Percentiles rank a stretch among this genome's conserved stretches.
Evolutionary conservation across 2,113 vertebrate genomes (phyloP).

Genomic region (Cochlearius cochlearius): DNA sequence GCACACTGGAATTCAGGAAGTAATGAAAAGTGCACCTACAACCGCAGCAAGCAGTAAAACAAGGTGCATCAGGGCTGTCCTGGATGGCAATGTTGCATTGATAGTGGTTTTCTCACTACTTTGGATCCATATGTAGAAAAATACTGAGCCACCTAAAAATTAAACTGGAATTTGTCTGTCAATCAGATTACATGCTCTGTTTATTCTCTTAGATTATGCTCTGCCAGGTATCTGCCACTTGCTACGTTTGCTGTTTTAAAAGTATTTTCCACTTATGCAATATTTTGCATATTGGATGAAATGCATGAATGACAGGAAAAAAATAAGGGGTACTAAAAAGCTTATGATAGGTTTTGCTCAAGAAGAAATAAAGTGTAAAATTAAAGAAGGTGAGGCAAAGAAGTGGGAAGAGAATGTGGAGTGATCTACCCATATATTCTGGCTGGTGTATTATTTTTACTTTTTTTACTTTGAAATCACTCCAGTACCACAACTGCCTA

Average conservation of each 20-base stretch:
- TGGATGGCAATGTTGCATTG: neutral
- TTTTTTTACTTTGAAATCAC: neutral
- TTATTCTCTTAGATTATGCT: neutral
- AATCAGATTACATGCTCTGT: neutral
- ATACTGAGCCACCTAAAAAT: neutral
- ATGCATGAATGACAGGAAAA: neutral
- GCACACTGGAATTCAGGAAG: neutral
- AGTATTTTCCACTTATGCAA: neutral
- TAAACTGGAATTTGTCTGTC: neutral
- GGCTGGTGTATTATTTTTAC: neutral
- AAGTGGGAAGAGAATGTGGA: neutral
- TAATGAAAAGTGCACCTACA: neutral
- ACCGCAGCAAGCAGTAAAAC: neutral
- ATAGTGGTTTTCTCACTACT: neutral
- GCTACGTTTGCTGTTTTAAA: neutral
- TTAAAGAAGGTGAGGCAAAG: neutral
- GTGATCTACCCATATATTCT: neutral
- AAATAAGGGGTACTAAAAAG: neutral
- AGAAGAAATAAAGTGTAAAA: constrained; percentile 5
- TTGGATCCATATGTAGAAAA: neutral
- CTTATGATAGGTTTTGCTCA: neutral
- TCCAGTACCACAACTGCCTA: neutral
- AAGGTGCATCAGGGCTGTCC: neutral
- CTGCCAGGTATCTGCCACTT: neutral
- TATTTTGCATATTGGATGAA: neutral